phyloP scores from a whole-genome alignment of 2,113 vertebrate species.

The Camelus dromedarius region DNA sequence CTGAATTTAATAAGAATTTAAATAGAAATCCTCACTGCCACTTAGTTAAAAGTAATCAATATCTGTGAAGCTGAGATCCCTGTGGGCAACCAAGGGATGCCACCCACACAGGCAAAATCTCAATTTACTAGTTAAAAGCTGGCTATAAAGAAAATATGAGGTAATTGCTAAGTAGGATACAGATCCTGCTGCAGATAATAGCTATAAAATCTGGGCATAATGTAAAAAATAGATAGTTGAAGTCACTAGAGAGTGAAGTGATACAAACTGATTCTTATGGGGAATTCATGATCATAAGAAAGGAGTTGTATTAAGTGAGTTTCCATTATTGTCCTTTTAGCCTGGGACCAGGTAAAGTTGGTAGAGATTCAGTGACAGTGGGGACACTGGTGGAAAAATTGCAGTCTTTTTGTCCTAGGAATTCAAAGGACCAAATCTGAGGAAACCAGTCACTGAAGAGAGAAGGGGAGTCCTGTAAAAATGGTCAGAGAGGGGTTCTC shows the following conservation, averaged over 20 bases:
- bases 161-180: background rate
- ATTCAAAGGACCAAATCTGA: background rate
- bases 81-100: background rate
- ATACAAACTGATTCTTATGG: background rate
- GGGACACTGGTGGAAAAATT: background rate
- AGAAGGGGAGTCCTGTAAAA: background rate
- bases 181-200: background rate
- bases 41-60: slow-evolving; percentile 5
- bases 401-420: background rate
- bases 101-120: background rate
- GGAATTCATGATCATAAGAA: background rate
- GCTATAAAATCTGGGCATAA: background rate
- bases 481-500: background rate
- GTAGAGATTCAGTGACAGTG: background rate
- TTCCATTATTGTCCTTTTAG: background rate
- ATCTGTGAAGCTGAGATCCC: background rate
- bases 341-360: background rate
- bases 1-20: slow-evolving; percentile 47
- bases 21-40: slow-evolving; percentile 19
- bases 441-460: background rate
- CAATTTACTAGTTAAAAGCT: slow-evolving; percentile 1
- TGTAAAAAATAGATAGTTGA: background rate
- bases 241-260: background rate
- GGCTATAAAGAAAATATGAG: slow-evolving; percentile 1
- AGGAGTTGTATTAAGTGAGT: background rate